phyloP scores from a whole-genome alignment of 2,797 vertebrate genomes.

The Cercopithecus mitis region DNA sequence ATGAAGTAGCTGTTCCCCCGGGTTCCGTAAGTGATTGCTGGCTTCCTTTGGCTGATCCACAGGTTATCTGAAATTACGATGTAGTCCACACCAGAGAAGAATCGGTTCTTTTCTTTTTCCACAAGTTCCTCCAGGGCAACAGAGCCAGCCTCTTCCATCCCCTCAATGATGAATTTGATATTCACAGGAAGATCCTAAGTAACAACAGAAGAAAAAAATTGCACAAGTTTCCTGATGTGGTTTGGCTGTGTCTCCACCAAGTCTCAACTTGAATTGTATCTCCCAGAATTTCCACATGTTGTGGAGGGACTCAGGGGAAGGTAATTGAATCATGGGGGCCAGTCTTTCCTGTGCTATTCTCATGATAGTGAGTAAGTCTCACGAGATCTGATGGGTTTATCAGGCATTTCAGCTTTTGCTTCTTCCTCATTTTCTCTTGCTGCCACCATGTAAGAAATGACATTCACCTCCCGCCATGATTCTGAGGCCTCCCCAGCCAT shows the following conservation, averaged over 20 bases:
- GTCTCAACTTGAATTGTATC: not conserved
- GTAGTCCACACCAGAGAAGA: constrained; percentile 92
- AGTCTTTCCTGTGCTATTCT: not conserved
- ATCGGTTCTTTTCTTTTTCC: constrained; percentile 85
- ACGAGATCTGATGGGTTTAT: not conserved
- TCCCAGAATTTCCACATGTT: not conserved
- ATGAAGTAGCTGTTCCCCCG: constrained; percentile 93
- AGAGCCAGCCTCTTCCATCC: constrained; percentile 95
- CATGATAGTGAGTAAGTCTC: not conserved
- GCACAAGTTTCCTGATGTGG: not conserved
- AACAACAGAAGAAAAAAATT: not conserved
- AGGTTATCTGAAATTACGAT: constrained; percentile 93
- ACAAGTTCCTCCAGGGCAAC: constrained; percentile 90
- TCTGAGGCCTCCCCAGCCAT: not conserved
- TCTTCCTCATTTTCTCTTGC: not conserved
- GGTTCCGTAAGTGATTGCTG: constrained; percentile 92
- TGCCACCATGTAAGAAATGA: not conserved
- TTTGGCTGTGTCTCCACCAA: not conserved
- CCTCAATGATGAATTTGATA: constrained; percentile 94
- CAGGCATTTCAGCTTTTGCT: not conserved
- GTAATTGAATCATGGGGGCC: not conserved
- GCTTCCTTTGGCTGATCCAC: constrained; percentile 89
- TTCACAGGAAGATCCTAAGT: constrained; percentile 89
- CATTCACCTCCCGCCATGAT: not conserved
- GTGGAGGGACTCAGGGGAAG: not conserved